Conservation (phyloP, 2,113 vertebrate genomes). For the Vanacampus margaritifer region DNA sequence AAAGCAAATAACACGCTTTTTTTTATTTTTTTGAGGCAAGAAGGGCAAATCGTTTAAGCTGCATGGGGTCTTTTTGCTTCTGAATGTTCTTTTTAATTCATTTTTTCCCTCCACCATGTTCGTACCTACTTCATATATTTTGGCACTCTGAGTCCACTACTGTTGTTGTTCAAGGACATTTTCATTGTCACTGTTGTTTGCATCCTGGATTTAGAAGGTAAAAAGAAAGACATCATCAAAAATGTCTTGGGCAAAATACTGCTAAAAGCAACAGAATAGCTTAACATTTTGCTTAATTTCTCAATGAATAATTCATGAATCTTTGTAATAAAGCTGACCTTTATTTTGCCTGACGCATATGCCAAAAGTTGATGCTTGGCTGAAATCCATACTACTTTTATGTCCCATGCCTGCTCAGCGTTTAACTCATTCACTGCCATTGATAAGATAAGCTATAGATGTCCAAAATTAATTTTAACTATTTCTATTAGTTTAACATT, state of each 20-base stretch:
- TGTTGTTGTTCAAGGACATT: background rate
- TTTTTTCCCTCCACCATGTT: background rate
- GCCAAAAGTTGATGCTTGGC: background rate
- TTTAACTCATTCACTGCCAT: no score
- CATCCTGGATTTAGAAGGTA: background rate
- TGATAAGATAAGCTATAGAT: no score
- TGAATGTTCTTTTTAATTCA: background rate
- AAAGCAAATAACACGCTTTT: constrained; percentile 23
- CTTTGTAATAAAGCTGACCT: background rate
- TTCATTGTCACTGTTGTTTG: background rate
- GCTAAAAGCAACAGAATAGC: background rate
- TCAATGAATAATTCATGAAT: background rate
- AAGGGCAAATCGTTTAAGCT: background rate
- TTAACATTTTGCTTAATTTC: constrained; percentile 7
- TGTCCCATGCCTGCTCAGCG: background rate
- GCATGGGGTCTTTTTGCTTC: background rate
- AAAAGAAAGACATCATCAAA: background rate
- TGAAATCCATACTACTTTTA: background rate
- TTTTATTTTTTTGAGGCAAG: background rate
- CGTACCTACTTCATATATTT: background rate
- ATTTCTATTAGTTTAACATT: no score
- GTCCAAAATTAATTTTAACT: no score
- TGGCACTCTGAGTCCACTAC: background rate
- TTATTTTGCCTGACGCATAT: no score
- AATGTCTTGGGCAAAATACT: background rate